These are phyloP conservation scores for Saguinus midas DNA, from an alignment of 2,113 vertebrate genomes.

Conservation along the genomic window DNA sequence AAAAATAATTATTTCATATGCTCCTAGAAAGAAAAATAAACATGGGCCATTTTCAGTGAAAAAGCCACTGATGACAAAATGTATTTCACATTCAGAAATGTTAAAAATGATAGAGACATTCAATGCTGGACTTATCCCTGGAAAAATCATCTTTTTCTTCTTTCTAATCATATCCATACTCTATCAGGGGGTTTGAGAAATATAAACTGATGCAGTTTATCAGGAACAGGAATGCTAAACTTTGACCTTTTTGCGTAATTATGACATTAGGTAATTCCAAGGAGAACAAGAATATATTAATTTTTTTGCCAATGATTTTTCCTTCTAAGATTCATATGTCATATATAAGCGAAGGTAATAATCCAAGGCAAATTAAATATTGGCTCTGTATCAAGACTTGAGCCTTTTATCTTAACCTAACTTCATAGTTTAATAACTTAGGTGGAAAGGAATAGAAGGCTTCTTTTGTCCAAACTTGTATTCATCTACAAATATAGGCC, in stretches of 20 bases:
- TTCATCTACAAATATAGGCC: background rate
- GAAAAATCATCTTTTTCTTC: background rate
- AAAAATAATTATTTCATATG: background rate
- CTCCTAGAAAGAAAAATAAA: background rate
- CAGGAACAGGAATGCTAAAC: background rate
- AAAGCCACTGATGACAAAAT: background rate
- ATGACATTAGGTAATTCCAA: background rate
- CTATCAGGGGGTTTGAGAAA: background rate
- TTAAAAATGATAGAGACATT: background rate
- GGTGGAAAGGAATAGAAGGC: background rate
- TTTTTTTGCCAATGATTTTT: background rate
- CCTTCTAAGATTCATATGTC: background rate
- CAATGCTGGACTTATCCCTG: background rate
- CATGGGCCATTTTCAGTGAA: background rate
- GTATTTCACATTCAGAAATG: constrained; percentile 4
- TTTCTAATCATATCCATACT: background rate
- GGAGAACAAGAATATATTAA: background rate
- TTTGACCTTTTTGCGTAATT: background rate
- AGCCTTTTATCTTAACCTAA: background rate
- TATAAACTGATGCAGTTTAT: background rate
- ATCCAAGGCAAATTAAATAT: background rate
- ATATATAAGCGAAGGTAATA: background rate
- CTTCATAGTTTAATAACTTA: background rate
- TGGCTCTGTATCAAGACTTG: background rate
- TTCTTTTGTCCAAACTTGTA: background rate